Percentiles rank a stretch among this genome's conserved stretches.
Evolutionary conservation across 2,113 vertebrate genomes (phyloP).

Genomic region (Semicossyphus pulcher): DNA sequence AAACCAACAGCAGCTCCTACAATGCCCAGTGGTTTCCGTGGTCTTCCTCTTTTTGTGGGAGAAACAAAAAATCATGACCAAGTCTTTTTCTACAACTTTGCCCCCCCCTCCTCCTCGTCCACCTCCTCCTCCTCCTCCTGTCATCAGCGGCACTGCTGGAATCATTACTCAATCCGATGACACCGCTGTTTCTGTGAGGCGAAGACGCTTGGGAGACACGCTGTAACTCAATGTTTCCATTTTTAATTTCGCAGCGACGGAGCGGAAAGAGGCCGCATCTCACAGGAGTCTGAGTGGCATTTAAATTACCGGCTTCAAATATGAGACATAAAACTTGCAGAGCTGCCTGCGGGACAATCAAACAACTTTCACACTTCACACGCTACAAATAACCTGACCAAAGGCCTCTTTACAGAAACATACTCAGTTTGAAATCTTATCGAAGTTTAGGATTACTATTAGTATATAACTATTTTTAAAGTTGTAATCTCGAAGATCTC

Average conservation of each 20-base stretch:
- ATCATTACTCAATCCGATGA: conserved; percentile 41
- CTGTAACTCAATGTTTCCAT: conserved; percentile 11
- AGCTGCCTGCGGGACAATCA: background rate
- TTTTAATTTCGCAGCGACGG: conserved; percentile 5
- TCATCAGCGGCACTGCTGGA: conserved; percentile 25
- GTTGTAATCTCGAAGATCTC: no score
- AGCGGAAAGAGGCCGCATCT: conserved; percentile 5
- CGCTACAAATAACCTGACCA: background rate
- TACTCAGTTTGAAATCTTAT: background rate
- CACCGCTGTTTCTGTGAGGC: conserved; percentile 35
- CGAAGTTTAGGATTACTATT: background rate
- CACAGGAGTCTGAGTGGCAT: conserved; percentile 3
- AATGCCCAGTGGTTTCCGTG: conserved; percentile 73
- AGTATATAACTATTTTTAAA: no score
- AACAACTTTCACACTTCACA: background rate
- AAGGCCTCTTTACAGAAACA: background rate
- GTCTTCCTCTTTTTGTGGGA: conserved; percentile 77
- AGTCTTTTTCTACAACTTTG: conserved; percentile 56
- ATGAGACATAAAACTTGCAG: background rate
- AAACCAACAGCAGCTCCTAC: conserved; percentile 79
- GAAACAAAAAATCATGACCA: conserved; percentile 71
- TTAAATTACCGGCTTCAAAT: background rate
- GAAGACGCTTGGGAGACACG: conserved; percentile 2
- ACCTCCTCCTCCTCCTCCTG: background rate
- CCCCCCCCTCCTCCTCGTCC: background rate